Evolutionary conservation across 2,797 vertebrate species (phyloP), one percentile per base, ranked within the genome.

Genomic region (Agapornis canus): DNA sequence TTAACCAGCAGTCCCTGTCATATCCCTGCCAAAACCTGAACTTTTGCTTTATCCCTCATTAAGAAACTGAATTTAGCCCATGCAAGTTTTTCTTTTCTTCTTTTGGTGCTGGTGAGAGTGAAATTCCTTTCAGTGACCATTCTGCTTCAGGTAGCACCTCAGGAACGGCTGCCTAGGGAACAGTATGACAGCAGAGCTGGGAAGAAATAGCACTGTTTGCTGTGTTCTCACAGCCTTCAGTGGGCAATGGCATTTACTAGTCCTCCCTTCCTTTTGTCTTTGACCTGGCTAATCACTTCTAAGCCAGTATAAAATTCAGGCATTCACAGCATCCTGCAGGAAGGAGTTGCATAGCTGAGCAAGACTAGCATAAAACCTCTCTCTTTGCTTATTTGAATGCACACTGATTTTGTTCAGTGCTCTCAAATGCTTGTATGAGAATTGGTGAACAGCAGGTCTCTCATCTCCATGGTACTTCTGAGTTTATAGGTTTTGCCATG

Each of bases 381-480:
- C 16, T 10, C 14, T 61, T 35, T 35, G n/a, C 27, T 32, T 6
- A 1, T 31, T 75, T 40, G 65, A 48, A 10, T 63, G 61, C 72
- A 47, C 23, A 1, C 39, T 88, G 52, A 18, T 14, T 48, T 63
- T 70, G 37, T 42, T 73, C 61, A 37, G 45, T 16, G 22, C 18
- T 75, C 20, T 59, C 54, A 37, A 31, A 0, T 10, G 47, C 21
- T 47, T 42, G 27, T 26, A 11, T 23, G 59, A 45, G 48, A 25
- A 83, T 59, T 18, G 47, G 57, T 3, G 56, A 82, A 11, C 26
- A 6, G 6, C 49, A 37, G 32, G 40, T 11, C 25, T 75, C 48
- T 79, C 26, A 32, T 47, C 48, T 35, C 48, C 20, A 4, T 0
- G 0, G 32, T 21, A 0, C 27, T 71, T 89, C 18, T 0, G 1